A percentile compares a stretch with the other conserved stretches of the same genome.
Evolutionary conservation across 2,797 vertebrate genomes (phyloP).

Genomic region (Characodon lateralis): DNA sequence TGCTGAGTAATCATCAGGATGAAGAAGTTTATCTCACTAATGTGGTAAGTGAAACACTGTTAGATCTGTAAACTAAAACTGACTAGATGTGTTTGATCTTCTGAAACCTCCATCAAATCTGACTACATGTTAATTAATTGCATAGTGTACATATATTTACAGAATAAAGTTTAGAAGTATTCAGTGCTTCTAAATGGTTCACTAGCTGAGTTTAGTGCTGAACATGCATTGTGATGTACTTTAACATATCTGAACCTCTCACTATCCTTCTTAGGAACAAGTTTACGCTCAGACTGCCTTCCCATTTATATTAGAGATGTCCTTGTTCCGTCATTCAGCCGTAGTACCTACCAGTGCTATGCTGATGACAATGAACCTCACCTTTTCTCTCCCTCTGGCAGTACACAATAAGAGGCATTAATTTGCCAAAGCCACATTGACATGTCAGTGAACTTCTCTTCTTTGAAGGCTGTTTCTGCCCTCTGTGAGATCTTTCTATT

Average conservation of each 20-base stretch:
- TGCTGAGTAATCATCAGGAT: background rate
- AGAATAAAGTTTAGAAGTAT: background rate
- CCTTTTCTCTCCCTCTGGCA: constrained; percentile 56
- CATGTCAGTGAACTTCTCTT: constrained; percentile 53
- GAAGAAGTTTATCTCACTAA: background rate
- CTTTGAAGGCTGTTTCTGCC: constrained; percentile 43
- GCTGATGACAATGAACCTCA: constrained; percentile 57
- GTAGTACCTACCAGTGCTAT: constrained; percentile 54
- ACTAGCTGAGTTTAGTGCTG: background rate
- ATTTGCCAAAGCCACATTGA: constrained; percentile 57
- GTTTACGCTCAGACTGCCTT: constrained; percentile 11
- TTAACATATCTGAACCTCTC: background rate
- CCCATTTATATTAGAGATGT: constrained; percentile 35
- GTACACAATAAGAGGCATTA: constrained; percentile 44
- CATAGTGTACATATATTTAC: background rate
- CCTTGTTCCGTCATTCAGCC: constrained; percentile 53
- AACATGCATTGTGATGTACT: background rate
- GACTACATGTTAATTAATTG: background rate
- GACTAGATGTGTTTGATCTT: background rate
- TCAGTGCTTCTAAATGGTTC: background rate
- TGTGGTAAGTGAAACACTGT: background rate
- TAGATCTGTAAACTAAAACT: background rate
- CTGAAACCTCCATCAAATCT: background rate
- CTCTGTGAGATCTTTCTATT: constrained; percentile 53
- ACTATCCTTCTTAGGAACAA: constrained; percentile 9